These are phyloP conservation scores for Megalops atlanticus DNA, from an alignment of 2,113 vertebrate species.

Conservation along the genomic window DNA sequence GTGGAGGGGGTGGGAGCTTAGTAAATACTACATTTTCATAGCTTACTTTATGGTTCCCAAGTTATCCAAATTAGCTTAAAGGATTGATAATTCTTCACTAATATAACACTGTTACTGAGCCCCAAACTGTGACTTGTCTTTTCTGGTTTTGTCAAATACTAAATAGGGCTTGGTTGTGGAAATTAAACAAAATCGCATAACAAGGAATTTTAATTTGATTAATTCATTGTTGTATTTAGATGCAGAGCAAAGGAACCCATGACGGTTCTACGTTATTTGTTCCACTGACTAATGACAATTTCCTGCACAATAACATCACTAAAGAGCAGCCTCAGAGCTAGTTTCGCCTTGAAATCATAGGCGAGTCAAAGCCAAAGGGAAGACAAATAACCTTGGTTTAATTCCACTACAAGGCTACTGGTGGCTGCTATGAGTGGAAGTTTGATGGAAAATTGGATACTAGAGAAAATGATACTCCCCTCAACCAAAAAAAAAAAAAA, in stretches of 20 bases:
- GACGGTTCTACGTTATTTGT: conserved; percentile 80
- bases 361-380: conserved; percentile 69
- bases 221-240: conserved; percentile 81
- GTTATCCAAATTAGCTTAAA: conserved; percentile 84
- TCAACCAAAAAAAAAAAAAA: conserved; percentile 3
- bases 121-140: conserved; percentile 76
- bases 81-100: conserved; percentile 81
- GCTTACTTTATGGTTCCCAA: conserved; percentile 75
- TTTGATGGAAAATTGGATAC: conserved; percentile 46
- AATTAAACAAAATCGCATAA: conserved; percentile 82
- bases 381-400: conserved; percentile 69
- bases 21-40: conserved; percentile 69
- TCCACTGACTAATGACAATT: conserved; percentile 83
- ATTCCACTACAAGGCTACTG: conserved; percentile 65
- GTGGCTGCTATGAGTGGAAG: conserved; percentile 47
- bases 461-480: neutral
- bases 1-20: conserved; percentile 69
- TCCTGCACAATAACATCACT: conserved; percentile 78
- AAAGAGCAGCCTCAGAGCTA: conserved; percentile 75
- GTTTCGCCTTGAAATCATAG: conserved; percentile 68
- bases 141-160: conserved; percentile 71
- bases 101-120: conserved; percentile 80
- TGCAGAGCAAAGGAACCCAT: conserved; percentile 73
- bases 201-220: conserved; percentile 84
- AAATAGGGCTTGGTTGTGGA: conserved; percentile 79